Conservation (phyloP, 2,797 vertebrate genomes). For the Ptychadena robeensis region DNA sequence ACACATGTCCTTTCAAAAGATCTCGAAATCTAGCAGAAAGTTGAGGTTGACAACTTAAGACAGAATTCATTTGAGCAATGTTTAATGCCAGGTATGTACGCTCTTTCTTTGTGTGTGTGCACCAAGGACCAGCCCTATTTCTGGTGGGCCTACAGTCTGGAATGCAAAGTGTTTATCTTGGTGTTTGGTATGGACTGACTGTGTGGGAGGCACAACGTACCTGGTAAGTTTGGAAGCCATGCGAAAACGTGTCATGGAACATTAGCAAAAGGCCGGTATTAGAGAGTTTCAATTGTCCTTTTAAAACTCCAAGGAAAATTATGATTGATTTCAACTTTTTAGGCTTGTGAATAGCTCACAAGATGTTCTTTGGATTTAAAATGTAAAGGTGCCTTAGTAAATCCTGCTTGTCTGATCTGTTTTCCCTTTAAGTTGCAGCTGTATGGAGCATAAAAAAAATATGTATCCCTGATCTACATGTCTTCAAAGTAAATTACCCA, state of each 20-base stretch:
- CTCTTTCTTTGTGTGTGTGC: conserved; percentile 27
- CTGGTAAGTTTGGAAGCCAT: conserved; percentile 58
- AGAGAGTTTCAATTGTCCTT: conserved; percentile 58
- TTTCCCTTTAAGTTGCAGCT: conserved; percentile 36
- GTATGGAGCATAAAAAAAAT: conserved; percentile 21
- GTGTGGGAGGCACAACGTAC: conserved; percentile 57
- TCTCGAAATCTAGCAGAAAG: conserved; percentile 30
- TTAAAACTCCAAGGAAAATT: conserved; percentile 58
- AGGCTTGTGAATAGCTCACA: conserved; percentile 53
- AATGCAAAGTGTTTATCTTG: conserved; percentile 59
- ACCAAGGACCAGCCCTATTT: conserved; percentile 49
- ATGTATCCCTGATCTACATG: conserved; percentile 27
- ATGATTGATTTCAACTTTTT: conserved; percentile 59
- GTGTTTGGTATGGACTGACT: conserved; percentile 43
- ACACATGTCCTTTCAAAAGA: conserved; percentile 30
- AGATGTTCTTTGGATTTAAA: conserved; percentile 48
- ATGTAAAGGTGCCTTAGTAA: conserved; percentile 37
- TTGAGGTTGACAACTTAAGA: conserved; percentile 38
- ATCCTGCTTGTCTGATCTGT: conserved; percentile 38
- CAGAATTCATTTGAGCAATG: not conserved
- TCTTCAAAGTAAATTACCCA: conserved; percentile 59
- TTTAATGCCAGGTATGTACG: conserved; percentile 28
- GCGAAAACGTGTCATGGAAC: conserved; percentile 61
- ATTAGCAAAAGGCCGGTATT: conserved; percentile 57
- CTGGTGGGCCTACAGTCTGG: conserved; percentile 58